These are phyloP conservation scores for Circaetus cinerascens DNA, from an alignment of 2,113 vertebrate genomes.

Conservation along the genomic window DNA sequence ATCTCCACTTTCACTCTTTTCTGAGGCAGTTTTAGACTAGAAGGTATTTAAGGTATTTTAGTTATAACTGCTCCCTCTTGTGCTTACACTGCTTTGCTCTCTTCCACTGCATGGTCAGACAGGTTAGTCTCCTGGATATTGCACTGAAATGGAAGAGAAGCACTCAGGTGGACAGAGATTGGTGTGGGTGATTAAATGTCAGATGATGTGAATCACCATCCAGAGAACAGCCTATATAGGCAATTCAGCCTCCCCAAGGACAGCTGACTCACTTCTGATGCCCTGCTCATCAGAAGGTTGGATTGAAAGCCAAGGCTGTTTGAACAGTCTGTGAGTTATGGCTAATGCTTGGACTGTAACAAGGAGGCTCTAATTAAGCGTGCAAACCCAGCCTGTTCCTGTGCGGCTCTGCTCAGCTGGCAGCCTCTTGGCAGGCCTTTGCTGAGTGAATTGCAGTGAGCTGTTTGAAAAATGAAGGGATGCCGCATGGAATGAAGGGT, in stretches of 20 bases:
- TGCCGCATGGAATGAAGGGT: background rate
- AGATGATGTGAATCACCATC: slow-evolving; percentile 37
- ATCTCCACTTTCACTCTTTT: background rate
- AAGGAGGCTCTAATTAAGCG: background rate
- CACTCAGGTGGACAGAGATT: background rate
- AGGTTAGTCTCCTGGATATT: background rate
- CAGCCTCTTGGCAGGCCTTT: background rate
- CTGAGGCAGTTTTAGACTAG: background rate
- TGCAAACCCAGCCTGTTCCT: slow-evolving; percentile 13
- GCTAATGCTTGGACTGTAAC: background rate
- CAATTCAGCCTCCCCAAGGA: slow-evolving; percentile 25
- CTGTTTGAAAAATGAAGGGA: background rate
- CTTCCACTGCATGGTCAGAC: background rate
- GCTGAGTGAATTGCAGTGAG: background rate
- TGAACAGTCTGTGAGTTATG: slow-evolving; percentile 7
- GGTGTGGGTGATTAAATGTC: slow-evolving; percentile 32
- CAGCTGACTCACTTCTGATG: slow-evolving; percentile 32
- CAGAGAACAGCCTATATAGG: background rate
- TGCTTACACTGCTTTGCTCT: background rate
- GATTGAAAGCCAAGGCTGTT: background rate
- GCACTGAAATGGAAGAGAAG: background rate
- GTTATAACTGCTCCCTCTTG: background rate
- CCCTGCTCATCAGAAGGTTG: background rate
- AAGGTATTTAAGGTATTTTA: background rate
- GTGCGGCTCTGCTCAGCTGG: background rate